phyloP scores from a whole-genome alignment of 2,888 invertebrate genomes.

The Brachynemurus nebulosus region DNA sequence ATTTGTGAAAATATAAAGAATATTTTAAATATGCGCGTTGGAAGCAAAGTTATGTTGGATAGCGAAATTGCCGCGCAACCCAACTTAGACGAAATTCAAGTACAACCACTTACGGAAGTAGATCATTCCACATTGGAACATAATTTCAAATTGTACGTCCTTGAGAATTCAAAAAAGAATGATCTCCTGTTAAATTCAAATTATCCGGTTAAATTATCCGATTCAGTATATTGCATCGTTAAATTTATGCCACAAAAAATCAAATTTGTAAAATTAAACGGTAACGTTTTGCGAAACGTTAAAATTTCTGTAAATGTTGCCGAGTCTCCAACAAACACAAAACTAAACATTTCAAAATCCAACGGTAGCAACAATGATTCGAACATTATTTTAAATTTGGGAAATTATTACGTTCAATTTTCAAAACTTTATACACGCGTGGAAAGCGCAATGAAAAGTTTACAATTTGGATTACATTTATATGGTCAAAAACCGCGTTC shows the following conservation, averaged over 20 bases:
- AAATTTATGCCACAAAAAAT: slow-evolving; percentile 34
- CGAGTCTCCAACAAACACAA: neutral
- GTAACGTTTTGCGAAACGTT: slow-evolving; percentile 38
- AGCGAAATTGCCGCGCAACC: slow-evolving; percentile 30
- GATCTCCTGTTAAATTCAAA: slow-evolving; percentile 41
- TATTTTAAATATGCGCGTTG: slow-evolving; percentile 39
- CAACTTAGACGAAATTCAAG: slow-evolving; percentile 36
- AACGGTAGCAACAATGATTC: slow-evolving; percentile 32
- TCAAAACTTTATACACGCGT: too few relatives aligned
- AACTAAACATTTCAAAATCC: slow-evolving; percentile 18
- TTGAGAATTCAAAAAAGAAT: slow-evolving; percentile 34
- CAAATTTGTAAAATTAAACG: slow-evolving; percentile 36
- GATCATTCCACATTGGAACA: slow-evolving; percentile 29
- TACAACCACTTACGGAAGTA: slow-evolving; percentile 19
- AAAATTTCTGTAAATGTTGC: slow-evolving; percentile 26
- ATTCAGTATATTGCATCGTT: slow-evolving; percentile 31
- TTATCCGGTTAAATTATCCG: slow-evolving; percentile 33
- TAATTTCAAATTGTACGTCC: slow-evolving; percentile 37
- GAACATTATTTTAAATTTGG: slow-evolving; percentile 37
- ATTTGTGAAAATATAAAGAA: slow-evolving; percentile 39
- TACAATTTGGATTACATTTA: slow-evolving; percentile 34
- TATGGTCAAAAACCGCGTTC: slow-evolving; percentile 31
- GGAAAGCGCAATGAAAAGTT: slow-evolving; percentile 29
- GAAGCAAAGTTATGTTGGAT: slow-evolving; percentile 40
- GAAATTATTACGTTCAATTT: too few relatives aligned